phyloP scores from a whole-genome alignment of 2,797 vertebrate species.

The Cuniculus paca region DNA sequence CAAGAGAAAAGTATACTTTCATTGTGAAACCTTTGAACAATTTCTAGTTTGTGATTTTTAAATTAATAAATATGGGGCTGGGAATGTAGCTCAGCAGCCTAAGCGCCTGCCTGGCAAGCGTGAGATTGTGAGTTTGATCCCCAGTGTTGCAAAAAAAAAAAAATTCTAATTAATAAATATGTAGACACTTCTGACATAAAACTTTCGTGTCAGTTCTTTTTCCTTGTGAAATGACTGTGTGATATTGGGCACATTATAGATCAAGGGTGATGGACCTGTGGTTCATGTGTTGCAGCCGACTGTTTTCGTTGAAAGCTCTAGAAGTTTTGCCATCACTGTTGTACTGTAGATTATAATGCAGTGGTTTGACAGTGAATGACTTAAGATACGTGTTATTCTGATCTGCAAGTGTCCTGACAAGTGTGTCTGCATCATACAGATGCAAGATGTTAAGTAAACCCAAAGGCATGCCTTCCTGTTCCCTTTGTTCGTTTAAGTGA shows the following conservation, averaged over 20 bases:
- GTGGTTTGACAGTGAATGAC: slow-evolving; percentile 74
- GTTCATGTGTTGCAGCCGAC: background rate
- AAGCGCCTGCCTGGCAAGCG: too few species aligned
- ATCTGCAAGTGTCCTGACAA: slow-evolving; percentile 70
- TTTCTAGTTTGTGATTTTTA: slow-evolving; percentile 80
- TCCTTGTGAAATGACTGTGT: slow-evolving; percentile 84
- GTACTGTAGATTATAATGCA: slow-evolving; percentile 37
- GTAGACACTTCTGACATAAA: slow-evolving; percentile 84
- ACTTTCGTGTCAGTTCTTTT: slow-evolving; percentile 84
- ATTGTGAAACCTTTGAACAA: slow-evolving; percentile 48
- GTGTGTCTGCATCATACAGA: background rate
- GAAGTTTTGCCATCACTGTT: background rate
- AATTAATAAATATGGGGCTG: slow-evolving; percentile 88
- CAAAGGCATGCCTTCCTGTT: slow-evolving; percentile 74
- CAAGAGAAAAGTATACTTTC: slow-evolving; percentile 31
- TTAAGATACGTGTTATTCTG: slow-evolving; percentile 74
- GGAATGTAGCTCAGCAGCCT: too few species aligned
- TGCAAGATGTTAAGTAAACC: slow-evolving; percentile 54
- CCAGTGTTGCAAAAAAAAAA: too few species aligned
- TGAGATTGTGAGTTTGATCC: too few species aligned
- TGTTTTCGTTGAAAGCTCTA: background rate
- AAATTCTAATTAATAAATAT: slow-evolving; percentile 88
- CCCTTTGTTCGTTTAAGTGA: slow-evolving; percentile 75
- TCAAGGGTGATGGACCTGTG: background rate
- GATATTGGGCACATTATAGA: slow-evolving; percentile 75